These are phyloP conservation scores for Cynaeus angustus DNA, from an alignment of 2,888 invertebrate species.

Conservation along the genomic window DNA sequence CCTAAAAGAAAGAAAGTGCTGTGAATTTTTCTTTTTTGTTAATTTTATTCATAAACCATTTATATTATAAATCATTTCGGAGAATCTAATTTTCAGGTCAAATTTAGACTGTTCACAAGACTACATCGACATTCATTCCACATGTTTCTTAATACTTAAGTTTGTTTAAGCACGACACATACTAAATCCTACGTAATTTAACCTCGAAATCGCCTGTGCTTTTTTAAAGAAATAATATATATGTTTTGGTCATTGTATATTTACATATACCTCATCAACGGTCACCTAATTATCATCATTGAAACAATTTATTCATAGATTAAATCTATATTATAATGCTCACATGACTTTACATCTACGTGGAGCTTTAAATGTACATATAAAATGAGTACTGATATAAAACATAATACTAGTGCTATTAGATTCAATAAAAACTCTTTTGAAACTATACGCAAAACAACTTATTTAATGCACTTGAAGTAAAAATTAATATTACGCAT, in stretches of 20 bases:
- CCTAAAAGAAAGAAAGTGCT: conserved; percentile 43
- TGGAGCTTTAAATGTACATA: conserved; percentile 58
- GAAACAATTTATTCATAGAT: conserved; percentile 58
- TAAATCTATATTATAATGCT: conserved; percentile 58
- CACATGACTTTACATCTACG: conserved; percentile 58
- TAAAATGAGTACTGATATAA: conserved; percentile 55
- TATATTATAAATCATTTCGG: conserved; percentile 49
- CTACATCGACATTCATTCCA: conserved; percentile 64
- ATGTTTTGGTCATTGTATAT: conserved; percentile 59
- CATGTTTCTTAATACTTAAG: conserved; percentile 58
- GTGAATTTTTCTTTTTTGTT: background rate
- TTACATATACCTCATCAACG: conserved; percentile 50
- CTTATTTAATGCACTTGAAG: conserved; percentile 29
- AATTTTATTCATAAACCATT: conserved; percentile 59
- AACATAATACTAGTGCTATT: conserved; percentile 58
- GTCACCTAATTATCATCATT: conserved; percentile 52
- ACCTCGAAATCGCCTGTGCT: conserved; percentile 54
- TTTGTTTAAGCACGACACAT: conserved; percentile 62
- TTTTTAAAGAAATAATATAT: conserved; percentile 43
- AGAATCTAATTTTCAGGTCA: conserved; percentile 52
- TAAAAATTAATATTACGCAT: conserved; percentile 29
- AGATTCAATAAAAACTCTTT: conserved; percentile 36
- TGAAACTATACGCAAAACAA: conserved; percentile 37
- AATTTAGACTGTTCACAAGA: conserved; percentile 60
- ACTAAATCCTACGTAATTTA: conserved; percentile 59